These are phyloP conservation scores for Mesochorus sp. DNA, from an alignment of 2,888 invertebrate species.

Conservation along the genomic window DNA sequence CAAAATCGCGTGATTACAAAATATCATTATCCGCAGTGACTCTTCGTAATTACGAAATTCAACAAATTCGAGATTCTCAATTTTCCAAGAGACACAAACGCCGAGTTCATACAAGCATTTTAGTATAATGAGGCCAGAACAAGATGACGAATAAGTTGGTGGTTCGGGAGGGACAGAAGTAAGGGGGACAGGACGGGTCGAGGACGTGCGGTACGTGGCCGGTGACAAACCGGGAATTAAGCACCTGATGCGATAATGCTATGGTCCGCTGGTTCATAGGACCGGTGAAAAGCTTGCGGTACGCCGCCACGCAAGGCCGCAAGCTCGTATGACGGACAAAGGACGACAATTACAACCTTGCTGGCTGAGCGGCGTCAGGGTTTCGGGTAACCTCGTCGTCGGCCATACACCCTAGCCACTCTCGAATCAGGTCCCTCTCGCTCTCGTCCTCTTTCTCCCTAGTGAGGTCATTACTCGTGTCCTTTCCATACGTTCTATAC, in stretches of 20 bases:
- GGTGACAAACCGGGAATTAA: slow-evolving; percentile 75
- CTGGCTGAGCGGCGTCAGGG: slow-evolving; percentile 72
- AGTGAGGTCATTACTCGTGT: not conserved
- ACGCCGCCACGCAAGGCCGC: slow-evolving; percentile 67
- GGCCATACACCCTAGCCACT: slow-evolving; percentile 46
- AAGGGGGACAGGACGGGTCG: too few species aligned
- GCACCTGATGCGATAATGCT: slow-evolving; percentile 74
- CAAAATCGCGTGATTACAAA: too few species aligned
- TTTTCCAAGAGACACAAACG: too few species aligned
- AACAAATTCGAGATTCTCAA: too few species aligned
- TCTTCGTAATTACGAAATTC: too few species aligned
- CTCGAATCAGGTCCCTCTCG: slow-evolving; percentile 56
- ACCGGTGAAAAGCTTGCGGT: slow-evolving; percentile 70
- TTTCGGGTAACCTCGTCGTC: slow-evolving; percentile 68
- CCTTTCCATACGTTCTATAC: slow-evolving; percentile 28
- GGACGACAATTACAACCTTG: slow-evolving; percentile 78
- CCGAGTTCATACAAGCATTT: not conserved
- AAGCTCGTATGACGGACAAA: slow-evolving; percentile 76
- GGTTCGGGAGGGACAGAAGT: not conserved
- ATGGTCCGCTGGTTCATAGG: slow-evolving; percentile 66
- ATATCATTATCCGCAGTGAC: too few species aligned
- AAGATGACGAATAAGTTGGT: slow-evolving; percentile 28
- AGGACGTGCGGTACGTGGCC: slow-evolving; percentile 59
- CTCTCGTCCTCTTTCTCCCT: slow-evolving; percentile 31
- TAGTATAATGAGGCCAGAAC: not conserved